phyloP scores from a whole-genome alignment of 2,888 invertebrate genomes.

The Rhabditophanes sp. region DNA sequence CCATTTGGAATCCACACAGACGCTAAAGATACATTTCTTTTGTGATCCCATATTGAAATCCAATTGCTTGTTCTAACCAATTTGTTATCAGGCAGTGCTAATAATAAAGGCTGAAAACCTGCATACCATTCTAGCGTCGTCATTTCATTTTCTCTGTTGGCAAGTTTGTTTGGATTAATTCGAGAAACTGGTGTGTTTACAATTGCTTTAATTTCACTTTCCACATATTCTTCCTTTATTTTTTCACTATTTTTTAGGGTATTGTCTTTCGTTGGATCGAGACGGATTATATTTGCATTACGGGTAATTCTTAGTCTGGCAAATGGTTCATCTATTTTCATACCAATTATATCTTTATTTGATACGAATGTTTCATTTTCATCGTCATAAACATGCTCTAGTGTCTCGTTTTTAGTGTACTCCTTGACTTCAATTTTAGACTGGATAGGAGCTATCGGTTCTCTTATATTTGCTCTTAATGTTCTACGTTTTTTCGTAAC shows the following conservation, averaged over 20 bases:
- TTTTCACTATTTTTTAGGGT: too few relatives aligned
- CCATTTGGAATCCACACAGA: slow-evolving; percentile 27
- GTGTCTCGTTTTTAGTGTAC: background rate
- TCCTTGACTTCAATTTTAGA: background rate
- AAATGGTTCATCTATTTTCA: slow-evolving; percentile 5
- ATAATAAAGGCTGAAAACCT: slow-evolving; percentile 35
- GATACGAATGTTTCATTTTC: too few relatives aligned
- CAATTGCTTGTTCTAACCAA: slow-evolving; percentile 26
- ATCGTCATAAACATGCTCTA: background rate
- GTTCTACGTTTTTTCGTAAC: slow-evolving; percentile 16
- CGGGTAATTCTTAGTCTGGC: too few relatives aligned
- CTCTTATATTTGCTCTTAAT: slow-evolving; percentile 3
- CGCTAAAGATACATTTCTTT: slow-evolving; percentile 17
- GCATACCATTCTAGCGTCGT: slow-evolving; percentile 34
- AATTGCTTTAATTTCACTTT: slow-evolving; percentile 6
- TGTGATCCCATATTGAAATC: slow-evolving; percentile 39
- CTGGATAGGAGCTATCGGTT: background rate
- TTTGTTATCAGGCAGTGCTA: slow-evolving; percentile 28
- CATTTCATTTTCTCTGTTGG: slow-evolving; percentile 8
- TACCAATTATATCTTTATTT: too few relatives aligned
- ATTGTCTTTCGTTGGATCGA: too few relatives aligned
- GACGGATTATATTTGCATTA: too few relatives aligned
- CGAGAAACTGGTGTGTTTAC: background rate
- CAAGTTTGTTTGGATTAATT: too few relatives aligned
- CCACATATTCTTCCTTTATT: background rate